These are phyloP conservation scores for Falco cherrug DNA, from an alignment of 2,797 vertebrate species.

Conservation along the genomic window DNA sequence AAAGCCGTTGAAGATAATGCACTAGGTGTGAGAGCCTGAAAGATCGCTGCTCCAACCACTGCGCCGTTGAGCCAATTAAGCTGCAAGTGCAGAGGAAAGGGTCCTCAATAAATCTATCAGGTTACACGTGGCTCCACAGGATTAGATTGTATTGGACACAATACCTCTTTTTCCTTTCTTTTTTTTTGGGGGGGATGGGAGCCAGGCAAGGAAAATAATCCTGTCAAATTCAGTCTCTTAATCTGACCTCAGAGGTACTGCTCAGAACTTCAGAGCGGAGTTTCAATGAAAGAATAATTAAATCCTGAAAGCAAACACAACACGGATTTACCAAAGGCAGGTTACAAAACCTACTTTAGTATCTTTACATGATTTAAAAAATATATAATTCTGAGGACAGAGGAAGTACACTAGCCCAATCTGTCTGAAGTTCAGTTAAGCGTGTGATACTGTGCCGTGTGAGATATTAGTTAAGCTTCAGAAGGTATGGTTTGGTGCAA, in stretches of 20 bases:
- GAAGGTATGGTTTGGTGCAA: neutral
- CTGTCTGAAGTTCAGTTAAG: conserved; percentile 6
- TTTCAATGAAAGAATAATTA: conserved; percentile 52
- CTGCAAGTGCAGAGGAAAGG: neutral
- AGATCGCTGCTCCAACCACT: neutral
- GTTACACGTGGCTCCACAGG: neutral
- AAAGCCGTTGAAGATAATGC: neutral
- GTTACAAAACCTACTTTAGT: conserved; percentile 17
- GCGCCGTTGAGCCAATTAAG: neutral
- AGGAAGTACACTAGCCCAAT: neutral
- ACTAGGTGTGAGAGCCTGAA: neutral
- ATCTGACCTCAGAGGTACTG: neutral
- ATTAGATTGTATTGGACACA: conserved; percentile 9
- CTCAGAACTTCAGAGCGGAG: conserved; percentile 41
- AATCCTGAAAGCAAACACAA: conserved; percentile 50
- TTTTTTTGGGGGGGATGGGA: neutral
- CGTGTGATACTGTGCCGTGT: neutral
- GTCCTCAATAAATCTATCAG: conserved; percentile 29
- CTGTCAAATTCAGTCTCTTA: conserved; percentile 10
- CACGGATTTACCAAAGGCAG: conserved; percentile 5
- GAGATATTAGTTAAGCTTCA: conserved; percentile 40
- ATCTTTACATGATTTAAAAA: neutral
- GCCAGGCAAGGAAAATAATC: conserved; percentile 2
- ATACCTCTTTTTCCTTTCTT: neutral
- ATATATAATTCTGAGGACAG: neutral